Conservation (phyloP, 1,140 invertebrate species). For the Lepidurus couesii region DNA sequence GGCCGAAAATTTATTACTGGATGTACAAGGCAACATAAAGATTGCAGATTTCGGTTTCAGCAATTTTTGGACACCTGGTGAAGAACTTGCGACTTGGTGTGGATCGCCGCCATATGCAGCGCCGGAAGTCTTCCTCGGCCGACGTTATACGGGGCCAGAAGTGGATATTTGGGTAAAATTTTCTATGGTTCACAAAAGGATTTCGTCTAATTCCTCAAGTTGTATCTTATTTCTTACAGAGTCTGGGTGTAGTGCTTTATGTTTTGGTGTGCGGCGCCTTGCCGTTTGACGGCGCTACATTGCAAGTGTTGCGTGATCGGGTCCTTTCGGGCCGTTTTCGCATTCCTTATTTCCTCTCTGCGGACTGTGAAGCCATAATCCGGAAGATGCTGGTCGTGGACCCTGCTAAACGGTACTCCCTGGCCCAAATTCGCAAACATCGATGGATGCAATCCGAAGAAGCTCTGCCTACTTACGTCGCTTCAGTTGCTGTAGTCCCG, state of each 20-base stretch:
- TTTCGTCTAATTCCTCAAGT: not conserved
- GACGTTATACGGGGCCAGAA: constrained; percentile 88
- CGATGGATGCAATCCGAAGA: constrained; percentile 69
- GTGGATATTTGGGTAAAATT: constrained; percentile 88
- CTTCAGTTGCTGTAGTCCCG: constrained; percentile 35
- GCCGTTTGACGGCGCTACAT: constrained; percentile 89
- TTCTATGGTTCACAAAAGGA: no score
- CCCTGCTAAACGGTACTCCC: constrained; percentile 69
- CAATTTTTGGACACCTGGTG: constrained; percentile 78
- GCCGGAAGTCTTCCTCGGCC: constrained; percentile 91
- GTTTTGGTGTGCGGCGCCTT: constrained; percentile 93
- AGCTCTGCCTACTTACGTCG: constrained; percentile 43
- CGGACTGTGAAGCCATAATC: constrained; percentile 88
- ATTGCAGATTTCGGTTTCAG: constrained; percentile 96
- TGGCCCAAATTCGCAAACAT: constrained; percentile 79
- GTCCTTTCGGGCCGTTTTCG: constrained; percentile 89
- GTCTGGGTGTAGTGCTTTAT: constrained; percentile 91
- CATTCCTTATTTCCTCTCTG: constrained; percentile 96
- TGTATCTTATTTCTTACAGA: constrained; percentile 57
- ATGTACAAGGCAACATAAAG: constrained; percentile 90
- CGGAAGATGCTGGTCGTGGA: constrained; percentile 90
- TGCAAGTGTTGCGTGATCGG: constrained; percentile 79
- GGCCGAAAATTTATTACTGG: constrained; percentile 89
- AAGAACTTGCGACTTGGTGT: constrained; percentile 87
- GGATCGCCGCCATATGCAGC: constrained; percentile 95